Base-by-base conservation (phyloP, 2,797 vertebrate genomes). In the Periparus ater region DNA sequence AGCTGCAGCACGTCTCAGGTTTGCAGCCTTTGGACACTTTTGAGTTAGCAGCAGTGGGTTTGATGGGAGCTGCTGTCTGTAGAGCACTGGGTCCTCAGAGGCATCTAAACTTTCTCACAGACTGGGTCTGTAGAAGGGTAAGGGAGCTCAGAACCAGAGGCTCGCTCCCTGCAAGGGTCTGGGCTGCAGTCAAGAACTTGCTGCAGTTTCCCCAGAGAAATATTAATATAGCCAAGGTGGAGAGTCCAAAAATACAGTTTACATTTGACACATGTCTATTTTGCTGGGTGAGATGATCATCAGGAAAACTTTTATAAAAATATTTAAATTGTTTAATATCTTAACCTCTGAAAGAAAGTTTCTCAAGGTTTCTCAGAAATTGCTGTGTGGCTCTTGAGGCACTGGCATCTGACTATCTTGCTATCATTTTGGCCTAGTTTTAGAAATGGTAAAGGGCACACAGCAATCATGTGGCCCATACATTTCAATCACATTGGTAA, bases 101-200 rank as follows among this genome's bases (percentile, higher is more conserved):
- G 30, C 1, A 0, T 23, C 29, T 65, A 51, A 66, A 29, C 18
- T 10, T 7, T 15, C 22, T 86, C 75, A 42, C 9, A 36, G 34
- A 30, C 0, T 1, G 6, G 21, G 55, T 34, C 15, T 44, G 3
- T 54, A 34, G 27, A 22, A 68, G 42, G 2, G 7, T 27, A 25
- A 38, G 22, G 40, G 47, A 17, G 10, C 29, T 85, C 51, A 45
- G 61, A 86, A n/a, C 61, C 36, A 16, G 17, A 62, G 76, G 6
- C 30, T 79, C 8, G 1, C 42, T 70, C 36, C 4, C 54, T 89
- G 14, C 45, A 30, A 84, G 29, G 17, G 11, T 44, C 45, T 74
- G 53, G 48, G 26, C 66, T 77, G n/a, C 20, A 3, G 19, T 48
- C 1, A 2, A 19, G 10, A 73, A 17, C 13, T n/a, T 54, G 29